Percentiles rank a stretch among this genome's conserved stretches.
Evolutionary conservation across 2,113 vertebrate species (phyloP).

Genomic region (Junco hyemalis): DNA sequence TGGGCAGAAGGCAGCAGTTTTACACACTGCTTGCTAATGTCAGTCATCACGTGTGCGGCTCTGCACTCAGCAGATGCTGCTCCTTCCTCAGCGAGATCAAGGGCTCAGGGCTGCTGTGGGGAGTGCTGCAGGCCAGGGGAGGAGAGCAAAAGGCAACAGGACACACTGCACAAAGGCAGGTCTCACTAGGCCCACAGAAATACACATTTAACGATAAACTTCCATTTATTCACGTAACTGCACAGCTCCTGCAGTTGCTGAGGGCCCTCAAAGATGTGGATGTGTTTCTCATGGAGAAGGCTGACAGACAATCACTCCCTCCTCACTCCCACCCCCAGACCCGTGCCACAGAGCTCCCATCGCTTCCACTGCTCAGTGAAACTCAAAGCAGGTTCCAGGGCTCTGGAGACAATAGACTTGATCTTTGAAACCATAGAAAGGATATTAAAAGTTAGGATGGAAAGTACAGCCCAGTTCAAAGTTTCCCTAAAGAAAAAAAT

Average conservation of each 20-base stretch:
- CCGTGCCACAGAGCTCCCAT: accelerated
- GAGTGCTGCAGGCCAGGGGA: accelerated
- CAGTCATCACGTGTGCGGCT: not conserved
- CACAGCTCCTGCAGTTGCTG: not conserved
- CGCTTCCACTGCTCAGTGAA: not conserved
- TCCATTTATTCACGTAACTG: not conserved
- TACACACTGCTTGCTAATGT: not conserved
- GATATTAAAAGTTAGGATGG: not conserved
- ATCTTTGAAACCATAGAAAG: not conserved
- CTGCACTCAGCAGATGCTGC: not conserved
- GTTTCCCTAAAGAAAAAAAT: constrained; percentile 59
- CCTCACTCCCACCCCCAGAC: not conserved
- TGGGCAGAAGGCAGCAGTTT: not conserved
- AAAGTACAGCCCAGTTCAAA: constrained; percentile 71
- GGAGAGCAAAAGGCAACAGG: not conserved
- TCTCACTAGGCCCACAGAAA: not conserved
- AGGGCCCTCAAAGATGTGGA: not conserved
- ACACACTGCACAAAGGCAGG: not conserved
- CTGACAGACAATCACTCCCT: not conserved
- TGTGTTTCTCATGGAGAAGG: not conserved
- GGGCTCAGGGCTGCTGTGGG: accelerated
- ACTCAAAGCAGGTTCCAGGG: not conserved
- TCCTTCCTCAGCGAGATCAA: not conserved
- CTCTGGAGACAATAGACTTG: not conserved
- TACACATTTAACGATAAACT: not conserved